Evolutionary conservation across 1,140 invertebrate species (phyloP), one percentile per base, ranked within the genome.

Genomic region (Vanessa tameamea): DNA sequence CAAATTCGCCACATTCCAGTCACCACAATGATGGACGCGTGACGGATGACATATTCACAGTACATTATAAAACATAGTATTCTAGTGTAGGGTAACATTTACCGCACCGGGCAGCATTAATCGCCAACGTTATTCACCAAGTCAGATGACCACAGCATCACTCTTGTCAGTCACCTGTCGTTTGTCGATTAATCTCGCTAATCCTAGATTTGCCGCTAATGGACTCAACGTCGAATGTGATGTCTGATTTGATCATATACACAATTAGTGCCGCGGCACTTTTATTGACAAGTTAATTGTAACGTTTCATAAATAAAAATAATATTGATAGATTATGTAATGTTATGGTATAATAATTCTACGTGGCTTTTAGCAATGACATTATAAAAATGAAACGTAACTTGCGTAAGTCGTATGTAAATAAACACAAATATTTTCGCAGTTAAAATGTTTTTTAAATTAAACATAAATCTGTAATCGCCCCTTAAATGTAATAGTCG

Each of bases 151-250:
- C 73, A 68, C 77, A 69, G 74, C 65, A 78, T 74, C 77, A 53
- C 66, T 81, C 77, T 70, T 72, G 81, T 80, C 78, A 79, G 69
- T 80, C 73, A 77, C 77, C 81, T 82, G 77, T 82, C 81, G 63
- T 64, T 72, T 57, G 65, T 73, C 77, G 71, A 81, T 81, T 83
- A 79, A 83, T 83, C 81, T 81, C 66, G 48, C 79, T 83, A 83
- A 81, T 83, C 74, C 79, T 67, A 74, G 73, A 76, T 77, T 76
- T 73, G 71, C 69, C 68, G 71, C 70, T 81, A 83, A 79, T 81
- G 75, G 77, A 77, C 74, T 37, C 47, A 43, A 64, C 67, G 68
- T 69, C 68, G 43, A 14, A 57, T 47, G 15, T 57, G 57, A 20
- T 69, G 47, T 61, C 66, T 48, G 59, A 74, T 74, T 69, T 69